These are phyloP conservation scores for Theodoxus fluviatilis DNA, from an alignment of 2,888 invertebrate species.

Conservation along the genomic window DNA sequence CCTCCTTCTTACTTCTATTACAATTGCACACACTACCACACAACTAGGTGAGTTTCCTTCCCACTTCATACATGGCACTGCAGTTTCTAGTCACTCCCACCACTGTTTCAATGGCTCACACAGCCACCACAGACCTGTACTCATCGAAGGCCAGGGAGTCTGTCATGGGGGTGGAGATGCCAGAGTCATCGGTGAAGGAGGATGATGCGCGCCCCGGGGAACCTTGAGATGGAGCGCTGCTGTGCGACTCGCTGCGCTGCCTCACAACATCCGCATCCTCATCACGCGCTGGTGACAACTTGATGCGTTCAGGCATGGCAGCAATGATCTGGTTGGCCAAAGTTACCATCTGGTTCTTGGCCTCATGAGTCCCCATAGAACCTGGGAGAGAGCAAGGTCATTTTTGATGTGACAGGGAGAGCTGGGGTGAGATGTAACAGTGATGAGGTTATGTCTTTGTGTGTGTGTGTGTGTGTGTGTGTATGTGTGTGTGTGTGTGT, in stretches of 20 bases:
- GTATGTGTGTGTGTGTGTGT: too few species aligned
- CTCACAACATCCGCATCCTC: conserved; percentile 43
- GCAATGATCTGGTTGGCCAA: conserved; percentile 98
- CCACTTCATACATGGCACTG: neutral
- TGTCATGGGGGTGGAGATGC: conserved; percentile 63
- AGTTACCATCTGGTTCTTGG: conserved; percentile 69
- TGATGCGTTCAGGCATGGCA: conserved; percentile 96
- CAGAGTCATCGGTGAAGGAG: conserved; percentile 66
- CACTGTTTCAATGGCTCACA: neutral
- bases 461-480: neutral
- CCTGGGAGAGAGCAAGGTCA: conserved; percentile 25
- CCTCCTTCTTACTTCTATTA: neutral
- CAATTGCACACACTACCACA: too few species aligned
- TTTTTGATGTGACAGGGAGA: conserved; percentile 15
- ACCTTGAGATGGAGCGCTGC: conserved; percentile 64
- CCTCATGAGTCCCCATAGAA: conserved; percentile 39
- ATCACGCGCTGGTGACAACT: conserved; percentile 71
- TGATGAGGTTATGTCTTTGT: neutral
- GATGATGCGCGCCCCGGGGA: conserved; percentile 49
- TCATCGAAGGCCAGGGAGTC: conserved; percentile 62
- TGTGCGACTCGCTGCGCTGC: conserved; percentile 78
- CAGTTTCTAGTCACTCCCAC: neutral
- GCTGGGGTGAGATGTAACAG: neutral
- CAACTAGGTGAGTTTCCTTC: too few species aligned
- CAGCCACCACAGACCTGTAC: conserved; percentile 50